Percentiles rank a stretch among this genome's conserved stretches.
Evolutionary conservation across 2,113 vertebrate genomes (phyloP).

Genomic region (Grammomys dolichurus): DNA sequence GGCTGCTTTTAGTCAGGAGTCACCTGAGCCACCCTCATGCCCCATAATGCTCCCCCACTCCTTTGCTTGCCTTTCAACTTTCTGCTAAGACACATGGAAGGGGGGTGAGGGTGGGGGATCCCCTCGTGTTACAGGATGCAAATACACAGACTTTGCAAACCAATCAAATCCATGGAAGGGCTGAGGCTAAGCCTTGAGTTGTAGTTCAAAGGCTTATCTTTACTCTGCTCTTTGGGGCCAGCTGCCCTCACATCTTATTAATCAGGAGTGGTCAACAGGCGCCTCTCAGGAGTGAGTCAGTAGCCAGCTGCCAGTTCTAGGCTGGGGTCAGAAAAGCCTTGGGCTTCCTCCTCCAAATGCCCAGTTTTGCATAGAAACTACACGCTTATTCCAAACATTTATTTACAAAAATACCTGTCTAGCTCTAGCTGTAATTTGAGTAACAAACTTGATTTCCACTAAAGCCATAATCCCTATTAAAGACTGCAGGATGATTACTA

Average conservation of each 20-base stretch:
- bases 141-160: neutral
- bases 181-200: no score
- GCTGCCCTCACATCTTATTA: neutral
- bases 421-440: neutral
- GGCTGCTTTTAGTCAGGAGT: neutral
- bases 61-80: neutral
- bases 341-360: neutral
- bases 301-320: neutral
- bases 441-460: neutral
- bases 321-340: neutral
- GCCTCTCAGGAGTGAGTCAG: neutral
- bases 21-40: neutral
- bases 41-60: neutral
- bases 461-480: neutral
- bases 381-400: neutral
- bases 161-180: neutral
- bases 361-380: neutral
- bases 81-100: neutral
- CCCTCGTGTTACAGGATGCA: neutral
- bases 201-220: neutral
- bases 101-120: rapidly evolving
- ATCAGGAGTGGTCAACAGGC: neutral
- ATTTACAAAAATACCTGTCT: neutral
- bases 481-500: neutral
- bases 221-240: neutral